Conservation (phyloP, 2,888 invertebrate species). For the Kryphioiulus occultus region DNA sequence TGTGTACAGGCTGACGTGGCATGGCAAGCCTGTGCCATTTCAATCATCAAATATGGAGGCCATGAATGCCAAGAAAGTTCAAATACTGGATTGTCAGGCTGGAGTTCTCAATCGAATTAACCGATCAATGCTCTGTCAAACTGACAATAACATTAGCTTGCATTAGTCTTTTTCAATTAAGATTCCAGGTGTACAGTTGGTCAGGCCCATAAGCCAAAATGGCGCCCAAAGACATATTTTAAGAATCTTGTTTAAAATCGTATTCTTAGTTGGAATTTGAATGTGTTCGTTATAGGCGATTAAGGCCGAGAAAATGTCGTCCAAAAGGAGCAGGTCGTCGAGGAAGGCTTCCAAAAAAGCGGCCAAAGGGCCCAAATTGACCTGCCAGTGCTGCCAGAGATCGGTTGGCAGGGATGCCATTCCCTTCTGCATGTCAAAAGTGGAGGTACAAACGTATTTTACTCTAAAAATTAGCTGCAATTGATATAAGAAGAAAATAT, state of each 20-base stretch:
- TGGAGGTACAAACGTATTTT: neutral
- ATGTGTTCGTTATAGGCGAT: neutral
- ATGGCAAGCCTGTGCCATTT: neutral
- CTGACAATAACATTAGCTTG: too few relatives aligned
- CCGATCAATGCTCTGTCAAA: neutral
- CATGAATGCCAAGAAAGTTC: neutral
- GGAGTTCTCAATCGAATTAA: neutral
- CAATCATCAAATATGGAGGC: neutral
- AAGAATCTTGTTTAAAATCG: too few relatives aligned
- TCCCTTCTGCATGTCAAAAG: neutral
- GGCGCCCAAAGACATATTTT: neutral
- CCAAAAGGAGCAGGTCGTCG: neutral
- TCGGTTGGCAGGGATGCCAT: neutral
- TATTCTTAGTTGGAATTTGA: too few relatives aligned
- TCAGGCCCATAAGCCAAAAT: neutral
- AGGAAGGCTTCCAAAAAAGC: neutral
- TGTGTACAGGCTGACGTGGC: neutral
- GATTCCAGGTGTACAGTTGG: neutral
- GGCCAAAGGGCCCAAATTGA: neutral
- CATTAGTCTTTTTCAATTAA: neutral
- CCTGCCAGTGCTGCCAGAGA: conserved; percentile 1
- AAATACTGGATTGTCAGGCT: neutral
- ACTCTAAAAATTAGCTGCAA: too few relatives aligned
- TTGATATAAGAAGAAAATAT: too few relatives aligned
- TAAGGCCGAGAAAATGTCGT: neutral